Base-by-base conservation (phyloP, 2,888 invertebrate species). In the Ectemnius lituratus region DNA sequence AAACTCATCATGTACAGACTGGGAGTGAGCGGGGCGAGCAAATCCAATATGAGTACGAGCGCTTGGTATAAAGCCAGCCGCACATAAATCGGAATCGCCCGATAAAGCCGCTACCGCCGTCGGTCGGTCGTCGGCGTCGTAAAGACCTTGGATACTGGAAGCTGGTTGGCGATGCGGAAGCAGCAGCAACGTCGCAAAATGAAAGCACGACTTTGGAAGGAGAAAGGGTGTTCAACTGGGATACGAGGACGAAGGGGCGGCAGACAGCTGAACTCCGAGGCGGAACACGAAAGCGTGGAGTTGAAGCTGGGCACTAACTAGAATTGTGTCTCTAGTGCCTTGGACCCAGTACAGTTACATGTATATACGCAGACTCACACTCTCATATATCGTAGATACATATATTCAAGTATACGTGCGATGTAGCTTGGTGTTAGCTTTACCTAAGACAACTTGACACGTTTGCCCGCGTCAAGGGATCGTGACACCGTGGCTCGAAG, bases 401-500 rank as follows among this genome's bases (percentile, higher is more conserved):
- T 23, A 23, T 23, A 23, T 23, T 3, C 23, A 23, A 23, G 52
- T 65, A 73, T 47, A 63, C 60, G 57, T 52, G 56, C 60, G 60
- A 68, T 64, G 73, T 76, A 64, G 69, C 58, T 66, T 74, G 63
- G 69, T 85, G 84, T 85, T 86, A 82, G 84, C 81, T 84, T 83
- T 84, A 80, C 84, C 84, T 82, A 84, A 87, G 87, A 85, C 87
- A 87, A 87, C 87, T 88, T 86, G 88, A 88, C 88, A 87, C 85
- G 84, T 86, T 87, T 84, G 76, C 81, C 82, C 62, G 70, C 68
- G 74, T 73, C 78, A 67, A 77, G 74, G 73, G 72, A 75, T 78
- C 60, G 74, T 70, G 60, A 59, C 76, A 67, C 45, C 61, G 68
- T 62, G 70, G 67, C 74, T 70, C 66, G 62, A 58, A 76, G 69